phyloP scores from a whole-genome alignment of 1,140 invertebrate genomes.

The Leptestheria dahalacensis region DNA sequence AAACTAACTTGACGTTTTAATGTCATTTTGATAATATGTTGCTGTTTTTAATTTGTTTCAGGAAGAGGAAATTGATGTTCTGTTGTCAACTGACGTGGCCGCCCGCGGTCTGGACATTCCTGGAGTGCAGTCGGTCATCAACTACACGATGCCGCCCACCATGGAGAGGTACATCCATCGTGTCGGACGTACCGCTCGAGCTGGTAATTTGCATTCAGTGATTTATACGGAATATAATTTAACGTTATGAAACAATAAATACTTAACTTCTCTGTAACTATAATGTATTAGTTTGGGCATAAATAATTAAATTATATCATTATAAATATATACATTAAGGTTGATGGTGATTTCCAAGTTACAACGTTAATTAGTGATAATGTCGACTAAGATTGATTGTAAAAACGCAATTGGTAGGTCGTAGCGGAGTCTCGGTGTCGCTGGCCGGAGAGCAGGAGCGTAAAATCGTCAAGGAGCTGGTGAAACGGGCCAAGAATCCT shows the following conservation, averaged over 20 bases:
- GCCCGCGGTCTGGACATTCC: constrained; percentile 91
- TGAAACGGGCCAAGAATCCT: constrained; percentile 67
- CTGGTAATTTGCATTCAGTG: constrained; percentile 32
- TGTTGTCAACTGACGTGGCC: constrained; percentile 92
- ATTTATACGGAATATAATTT: too few relatives aligned
- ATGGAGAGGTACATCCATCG: constrained; percentile 91
- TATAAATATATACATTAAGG: too few relatives aligned
- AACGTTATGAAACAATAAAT: too few relatives aligned
- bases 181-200: constrained; percentile 86
- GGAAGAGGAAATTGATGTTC: constrained; percentile 71
- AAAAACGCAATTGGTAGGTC: too few relatives aligned
- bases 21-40: not conserved
- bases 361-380: too few relatives aligned
- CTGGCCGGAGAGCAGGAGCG: constrained; percentile 85
- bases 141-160: constrained; percentile 86
- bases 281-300: too few relatives aligned
- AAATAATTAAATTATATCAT: too few relatives aligned
- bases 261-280: too few relatives aligned
- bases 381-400: too few relatives aligned
- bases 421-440: constrained; percentile 77
- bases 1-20: too few relatives aligned
- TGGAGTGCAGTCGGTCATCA: constrained; percentile 89
- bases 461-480: constrained; percentile 75
- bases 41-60: constrained; percentile 23
- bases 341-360: too few relatives aligned